Base-by-base conservation (phyloP, 2,113 vertebrate species). In the Hepsetus odoe region DNA sequence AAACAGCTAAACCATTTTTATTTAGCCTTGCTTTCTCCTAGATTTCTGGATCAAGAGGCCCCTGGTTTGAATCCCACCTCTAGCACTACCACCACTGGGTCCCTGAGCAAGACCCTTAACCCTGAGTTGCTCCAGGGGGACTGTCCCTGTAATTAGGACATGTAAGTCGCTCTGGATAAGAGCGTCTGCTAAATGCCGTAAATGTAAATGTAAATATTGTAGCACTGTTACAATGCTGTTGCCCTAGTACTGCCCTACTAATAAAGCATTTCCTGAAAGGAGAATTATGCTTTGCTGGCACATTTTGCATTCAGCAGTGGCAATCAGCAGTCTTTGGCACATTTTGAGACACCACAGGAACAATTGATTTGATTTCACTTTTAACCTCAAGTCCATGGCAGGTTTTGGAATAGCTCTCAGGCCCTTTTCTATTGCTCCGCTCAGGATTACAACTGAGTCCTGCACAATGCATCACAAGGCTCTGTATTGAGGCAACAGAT, bases 401-500 rank as follows among this genome's bases (percentile, higher is more conserved):
- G 76, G 76, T 84, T 74, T 64, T 71, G 16, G 46, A 68, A 62
- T 28, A 42, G 61, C 70, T 66, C 66, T n/a, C 53, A 16, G 32
- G 62, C 76, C 32, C 56, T 79, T 76, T 76, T 64, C 72, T 38
- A 40, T 76, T 38, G 56, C 83, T 71, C 24, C 49, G 58, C 51
- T 58, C 32, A 73, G 72, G 67, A 71, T 76, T 77, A 28, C 68
- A 61, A 58, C 72, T 38, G 49, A 77, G 61, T 62, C 72, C 72
- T 58, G 68, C 56, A 72, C 76, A 72, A 80, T 82, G 66, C 77
- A 82, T 81, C 74, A 65, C 69, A 26, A 58, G 75, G 66, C 58
- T 70, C 56, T 56, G 65, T 58, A 59, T 75, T 58, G 77, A 73
- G 62, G 65, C 77, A 80, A 80, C 55, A 77, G 83, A 85, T 85